Evolutionary conservation across 2,113 vertebrate genomes (phyloP).

Genomic region (Caranx ignobilis): DNA sequence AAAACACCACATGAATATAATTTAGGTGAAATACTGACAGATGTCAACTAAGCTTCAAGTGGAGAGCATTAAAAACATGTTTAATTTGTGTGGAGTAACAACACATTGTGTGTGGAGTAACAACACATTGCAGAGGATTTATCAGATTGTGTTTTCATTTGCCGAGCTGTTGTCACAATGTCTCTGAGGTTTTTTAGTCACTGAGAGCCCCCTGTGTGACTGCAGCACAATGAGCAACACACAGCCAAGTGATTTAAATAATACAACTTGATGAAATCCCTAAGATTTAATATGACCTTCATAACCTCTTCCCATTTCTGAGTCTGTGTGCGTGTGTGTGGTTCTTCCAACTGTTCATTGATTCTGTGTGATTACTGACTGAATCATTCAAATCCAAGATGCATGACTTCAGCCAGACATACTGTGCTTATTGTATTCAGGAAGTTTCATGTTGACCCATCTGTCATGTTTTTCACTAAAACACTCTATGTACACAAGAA

Average conservation of each 20-base stretch:
- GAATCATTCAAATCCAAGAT: background rate
- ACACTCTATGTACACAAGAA: conserved; percentile 6
- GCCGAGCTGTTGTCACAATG: background rate
- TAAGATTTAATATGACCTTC: background rate
- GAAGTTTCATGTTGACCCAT: background rate
- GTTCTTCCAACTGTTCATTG: background rate
- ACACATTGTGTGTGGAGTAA: background rate
- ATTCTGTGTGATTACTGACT: background rate
- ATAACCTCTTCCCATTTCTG: background rate
- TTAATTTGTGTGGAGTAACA: background rate
- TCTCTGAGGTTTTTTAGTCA: background rate
- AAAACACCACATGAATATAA: background rate
- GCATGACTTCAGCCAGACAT: background rate
- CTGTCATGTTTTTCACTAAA: conserved; percentile 3
- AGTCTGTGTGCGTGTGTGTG: background rate
- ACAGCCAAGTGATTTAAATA: too few species aligned
- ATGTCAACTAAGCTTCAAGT: background rate
- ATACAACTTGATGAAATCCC: too few species aligned
- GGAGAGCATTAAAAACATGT: background rate
- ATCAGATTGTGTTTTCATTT: background rate
- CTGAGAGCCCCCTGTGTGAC: background rate
- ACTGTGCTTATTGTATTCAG: background rate
- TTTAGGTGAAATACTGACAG: background rate
- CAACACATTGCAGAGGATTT: conserved; percentile 1
- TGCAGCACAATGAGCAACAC: background rate